Percentiles rank a stretch among this genome's conserved stretches.
phyloP scores from a whole-genome alignment of 2,113 vertebrate species.

The Prochilodus magdalenae region DNA sequence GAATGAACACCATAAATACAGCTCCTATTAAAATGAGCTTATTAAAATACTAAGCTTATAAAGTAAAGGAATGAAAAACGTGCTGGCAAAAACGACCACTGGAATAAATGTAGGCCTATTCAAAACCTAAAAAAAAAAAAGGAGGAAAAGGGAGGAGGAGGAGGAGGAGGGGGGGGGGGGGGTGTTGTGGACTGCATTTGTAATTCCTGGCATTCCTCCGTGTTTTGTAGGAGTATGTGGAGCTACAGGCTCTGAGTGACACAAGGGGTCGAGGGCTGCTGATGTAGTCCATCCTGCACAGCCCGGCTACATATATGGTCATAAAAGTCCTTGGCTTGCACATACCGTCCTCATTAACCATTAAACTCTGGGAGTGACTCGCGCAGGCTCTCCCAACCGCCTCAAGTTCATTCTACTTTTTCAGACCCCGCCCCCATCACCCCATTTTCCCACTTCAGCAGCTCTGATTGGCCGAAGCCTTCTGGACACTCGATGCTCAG shows the following conservation, averaged over 20 bases:
- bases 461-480: conserved; percentile 61
- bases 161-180: neutral
- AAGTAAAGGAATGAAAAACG: too few species aligned
- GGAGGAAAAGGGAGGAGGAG: too few species aligned
- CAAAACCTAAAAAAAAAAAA: neutral
- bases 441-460: neutral
- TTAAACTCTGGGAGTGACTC: conserved; percentile 62
- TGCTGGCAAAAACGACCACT: neutral
- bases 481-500: neutral
- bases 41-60: too few species aligned
- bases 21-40: too few species aligned
- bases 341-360: conserved; percentile 81
- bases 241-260: conserved; percentile 58
- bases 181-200: neutral
- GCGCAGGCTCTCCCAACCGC: conserved; percentile 57
- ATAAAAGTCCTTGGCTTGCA: conserved; percentile 76
- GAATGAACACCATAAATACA: too few species aligned
- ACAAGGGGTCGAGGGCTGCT: conserved; percentile 56
- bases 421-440: neutral
- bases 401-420: conserved; percentile 63
- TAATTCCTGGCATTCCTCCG: conserved; percentile 49
- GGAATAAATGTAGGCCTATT: neutral
- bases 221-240: conserved; percentile 13
- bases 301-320: conserved; percentile 82
- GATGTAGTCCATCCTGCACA: conserved; percentile 67